Evolutionary conservation across 2,113 vertebrate genomes (phyloP).

Genomic region (Misgurnus anguillicaudatus): DNA sequence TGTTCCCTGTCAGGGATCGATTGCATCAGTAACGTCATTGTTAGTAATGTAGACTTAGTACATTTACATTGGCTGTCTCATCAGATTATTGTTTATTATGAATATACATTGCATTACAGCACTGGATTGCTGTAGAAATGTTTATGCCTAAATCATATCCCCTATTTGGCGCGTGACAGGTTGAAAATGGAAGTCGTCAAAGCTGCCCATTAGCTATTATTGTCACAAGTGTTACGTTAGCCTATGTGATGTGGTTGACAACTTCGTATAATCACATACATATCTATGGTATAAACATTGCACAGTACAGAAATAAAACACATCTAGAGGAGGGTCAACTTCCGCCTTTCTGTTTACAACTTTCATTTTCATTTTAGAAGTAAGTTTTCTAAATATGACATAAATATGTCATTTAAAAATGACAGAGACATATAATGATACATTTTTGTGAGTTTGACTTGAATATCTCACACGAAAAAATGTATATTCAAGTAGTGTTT

Average conservation of each 20-base stretch:
- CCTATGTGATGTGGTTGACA: not conserved
- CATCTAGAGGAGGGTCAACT: slow-evolving; percentile 24
- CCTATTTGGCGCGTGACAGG: no score
- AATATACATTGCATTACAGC: no score
- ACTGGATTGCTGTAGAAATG: not conserved
- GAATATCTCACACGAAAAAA: no score
- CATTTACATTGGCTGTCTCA: not conserved
- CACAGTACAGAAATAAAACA: slow-evolving; percentile 1
- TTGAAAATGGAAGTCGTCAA: not conserved
- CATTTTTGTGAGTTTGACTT: no score
- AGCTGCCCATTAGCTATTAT: not conserved
- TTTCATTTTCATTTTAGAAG: slow-evolving; percentile 48
- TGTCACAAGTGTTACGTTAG: not conserved
- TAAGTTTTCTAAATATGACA: slow-evolving; percentile 1
- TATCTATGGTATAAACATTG: not conserved
- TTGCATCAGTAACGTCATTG: not conserved
- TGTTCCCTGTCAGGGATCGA: not conserved
- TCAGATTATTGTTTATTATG: no score
- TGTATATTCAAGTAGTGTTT: no score
- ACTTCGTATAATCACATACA: no score
- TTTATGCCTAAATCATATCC: not conserved
- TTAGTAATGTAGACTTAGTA: not conserved
- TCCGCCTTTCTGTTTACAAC: slow-evolving; percentile 20
- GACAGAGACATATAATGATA: no score
- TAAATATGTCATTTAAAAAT: no score